Base-by-base conservation (phyloP, 2,113 vertebrate species). In the Peucedramus taeniatus region DNA sequence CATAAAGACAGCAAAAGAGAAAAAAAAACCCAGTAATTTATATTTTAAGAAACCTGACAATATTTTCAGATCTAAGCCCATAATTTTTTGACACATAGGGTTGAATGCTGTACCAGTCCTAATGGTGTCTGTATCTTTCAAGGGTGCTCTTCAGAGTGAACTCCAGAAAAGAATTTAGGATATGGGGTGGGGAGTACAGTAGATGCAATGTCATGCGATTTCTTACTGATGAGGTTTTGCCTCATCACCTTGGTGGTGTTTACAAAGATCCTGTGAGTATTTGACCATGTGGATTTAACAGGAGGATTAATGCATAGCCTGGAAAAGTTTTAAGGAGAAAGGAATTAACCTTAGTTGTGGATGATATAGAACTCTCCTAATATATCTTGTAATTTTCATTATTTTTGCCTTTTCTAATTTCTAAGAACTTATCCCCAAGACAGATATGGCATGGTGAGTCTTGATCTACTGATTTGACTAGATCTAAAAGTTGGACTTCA, bases 181-280 rank as follows among this genome's bases (percentile, higher is more conserved):
- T 13, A 35, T 37, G 31, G 20, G n/a, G 5, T 0, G 0, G 3
- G 26, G 13, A 30, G 37, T 50, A 16, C 2, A 7, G 47, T 28
- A 44, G 53, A 49, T 30, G n/a, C 14, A 37, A 15, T 51, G 63
- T 19, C 37, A 9, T 31, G 9, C 21, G 31, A 24, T 66, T 80
- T 40, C 42, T 80, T 60, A 35, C 42, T 64, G 26, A 37, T 1
- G 2, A 69, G 20, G 45, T 49, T 89, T 72, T 86, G 15, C 23
- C 31, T 77, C 18, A 44, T 44, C 33, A 33, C 10, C 26, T 66
- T 68, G 31, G 49, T 77, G 35, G 10, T 35, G 17, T 74, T 74
- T 63, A 26, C n/a, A 31, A 66, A 78, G 60, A 39, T 87, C 35
- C 30, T 85, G 10, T 45, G 51, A 70, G 18, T 53, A 35, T 72